phyloP scores from a whole-genome alignment of 2,797 vertebrate species.

The Typhlichthys eigenmanni region DNA sequence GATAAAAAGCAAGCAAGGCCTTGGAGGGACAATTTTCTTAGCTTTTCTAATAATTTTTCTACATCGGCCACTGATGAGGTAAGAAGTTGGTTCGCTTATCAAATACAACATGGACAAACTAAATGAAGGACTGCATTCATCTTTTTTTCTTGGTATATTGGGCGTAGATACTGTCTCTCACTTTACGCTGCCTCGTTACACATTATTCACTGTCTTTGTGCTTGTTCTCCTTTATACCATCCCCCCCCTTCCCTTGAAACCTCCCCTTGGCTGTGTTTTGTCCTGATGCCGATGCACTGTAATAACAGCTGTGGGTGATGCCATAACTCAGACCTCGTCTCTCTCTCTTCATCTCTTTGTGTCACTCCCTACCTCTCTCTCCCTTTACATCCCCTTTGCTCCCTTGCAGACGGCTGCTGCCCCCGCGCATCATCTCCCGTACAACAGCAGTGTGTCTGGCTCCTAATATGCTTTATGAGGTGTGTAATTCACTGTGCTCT shows the following conservation, averaged over 20 bases:
- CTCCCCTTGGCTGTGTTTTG: conserved; percentile 35
- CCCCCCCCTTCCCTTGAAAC: conserved; percentile 19
- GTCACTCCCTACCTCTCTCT: conserved; percentile 1
- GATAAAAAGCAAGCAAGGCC: conserved; percentile 69
- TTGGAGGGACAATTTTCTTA: conserved; percentile 74
- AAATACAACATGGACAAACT: conserved; percentile 58
- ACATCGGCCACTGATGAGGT: conserved; percentile 72
- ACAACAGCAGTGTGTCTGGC: conserved; percentile 86
- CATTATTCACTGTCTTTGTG: conserved; percentile 16
- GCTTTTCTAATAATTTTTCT: conserved; percentile 74
- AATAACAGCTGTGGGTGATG: conserved; percentile 83
- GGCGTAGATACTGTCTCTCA: conserved; percentile 34
- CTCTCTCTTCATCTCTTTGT: background rate
- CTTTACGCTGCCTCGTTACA: conserved; percentile 40
- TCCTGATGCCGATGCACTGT: conserved; percentile 41
- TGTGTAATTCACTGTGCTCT: conserved; percentile 88
- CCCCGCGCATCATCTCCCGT: conserved; percentile 83
- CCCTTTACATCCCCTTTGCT: conserved; percentile 18
- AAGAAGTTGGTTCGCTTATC: conserved; percentile 72
- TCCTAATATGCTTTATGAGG: conserved; percentile 92
- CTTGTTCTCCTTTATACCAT: conserved; percentile 37
- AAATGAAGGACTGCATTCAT: conserved; percentile 5
- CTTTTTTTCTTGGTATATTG: conserved; percentile 34
- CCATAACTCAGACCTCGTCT: conserved; percentile 65
- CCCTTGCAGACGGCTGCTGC: conserved; percentile 75